phyloP scores from a whole-genome alignment of 2,113 vertebrate species.

The Dinomys branickii region DNA sequence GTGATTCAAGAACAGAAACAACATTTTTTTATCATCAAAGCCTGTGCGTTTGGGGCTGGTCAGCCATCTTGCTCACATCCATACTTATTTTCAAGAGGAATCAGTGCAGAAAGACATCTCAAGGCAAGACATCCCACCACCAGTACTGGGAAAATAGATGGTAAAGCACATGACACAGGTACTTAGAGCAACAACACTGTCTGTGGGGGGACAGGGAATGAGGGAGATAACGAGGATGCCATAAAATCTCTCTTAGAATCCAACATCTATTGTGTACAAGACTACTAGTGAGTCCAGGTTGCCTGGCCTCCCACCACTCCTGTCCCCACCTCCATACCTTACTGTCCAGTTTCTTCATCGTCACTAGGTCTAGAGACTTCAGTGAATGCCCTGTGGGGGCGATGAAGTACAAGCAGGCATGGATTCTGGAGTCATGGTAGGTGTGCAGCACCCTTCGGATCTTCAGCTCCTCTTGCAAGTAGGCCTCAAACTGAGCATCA shows the following conservation, averaged over 20 bases:
- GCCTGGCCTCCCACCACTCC: background rate
- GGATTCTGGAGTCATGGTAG: conserved; percentile 97
- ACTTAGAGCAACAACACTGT: background rate
- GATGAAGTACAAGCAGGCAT: conserved; percentile 97
- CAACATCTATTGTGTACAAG: background rate
- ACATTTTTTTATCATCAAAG: background rate
- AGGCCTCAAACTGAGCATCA: conserved; percentile 97
- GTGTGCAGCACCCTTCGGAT: conserved; percentile 96
- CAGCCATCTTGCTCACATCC: background rate
- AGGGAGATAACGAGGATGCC: background rate
- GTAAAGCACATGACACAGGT: background rate
- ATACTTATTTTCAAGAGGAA: background rate
- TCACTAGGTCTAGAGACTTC: conserved; percentile 97
- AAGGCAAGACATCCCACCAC: background rate
- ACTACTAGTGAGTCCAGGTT: background rate
- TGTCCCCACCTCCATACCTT: conserved; percentile 87
- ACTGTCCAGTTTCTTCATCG: conserved; percentile 99
- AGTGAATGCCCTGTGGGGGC: conserved; percentile 97
- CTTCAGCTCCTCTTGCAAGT: conserved; percentile 98
- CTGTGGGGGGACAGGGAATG: background rate
- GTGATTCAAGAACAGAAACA: conserved; percentile 9
- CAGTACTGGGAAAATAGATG: background rate
- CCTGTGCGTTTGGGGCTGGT: background rate
- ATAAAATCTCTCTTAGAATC: background rate
- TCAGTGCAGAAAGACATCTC: background rate